phyloP scores from a whole-genome alignment of 2,888 invertebrate species.

The Ametastegia equiseti region DNA sequence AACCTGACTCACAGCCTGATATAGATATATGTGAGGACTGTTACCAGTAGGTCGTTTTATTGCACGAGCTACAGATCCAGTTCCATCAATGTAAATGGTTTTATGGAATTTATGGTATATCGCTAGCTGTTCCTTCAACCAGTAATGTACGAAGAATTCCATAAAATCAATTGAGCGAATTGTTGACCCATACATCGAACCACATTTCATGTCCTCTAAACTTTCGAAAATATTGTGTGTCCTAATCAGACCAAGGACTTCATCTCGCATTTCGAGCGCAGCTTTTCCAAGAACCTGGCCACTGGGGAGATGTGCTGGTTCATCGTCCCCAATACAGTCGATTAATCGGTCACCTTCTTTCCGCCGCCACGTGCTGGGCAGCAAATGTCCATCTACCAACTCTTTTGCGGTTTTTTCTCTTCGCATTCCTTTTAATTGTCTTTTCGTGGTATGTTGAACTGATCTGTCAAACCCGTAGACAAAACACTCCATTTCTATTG shows the following conservation, averaged over 20 bases:
- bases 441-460: not conserved
- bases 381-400: not conserved
- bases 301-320: not conserved
- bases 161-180: not conserved
- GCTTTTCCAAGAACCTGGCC: constrained; percentile 20
- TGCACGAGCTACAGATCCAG: not conserved
- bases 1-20: constrained; percentile 46
- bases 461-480: not conserved
- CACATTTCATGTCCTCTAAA: not conserved
- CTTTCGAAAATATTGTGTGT: not conserved
- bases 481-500: not conserved
- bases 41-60: constrained; percentile 47
- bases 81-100: not conserved
- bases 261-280: not conserved
- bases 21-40: not conserved
- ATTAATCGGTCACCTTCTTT: not conserved
- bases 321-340: not conserved
- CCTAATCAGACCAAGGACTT: constrained; percentile 2
- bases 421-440: not conserved
- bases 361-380: not conserved
- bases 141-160: not conserved
- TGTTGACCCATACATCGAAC: not conserved
- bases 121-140: not conserved
- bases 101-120: not conserved
- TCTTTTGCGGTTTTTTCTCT: not conserved